Percentiles rank a stretch among this genome's conserved stretches.
These are phyloP conservation scores for zebrafish (Danio rerio) DNA, from an alignment of 2,113 vertebrate species.

Conservation along the genomic window DNA sequence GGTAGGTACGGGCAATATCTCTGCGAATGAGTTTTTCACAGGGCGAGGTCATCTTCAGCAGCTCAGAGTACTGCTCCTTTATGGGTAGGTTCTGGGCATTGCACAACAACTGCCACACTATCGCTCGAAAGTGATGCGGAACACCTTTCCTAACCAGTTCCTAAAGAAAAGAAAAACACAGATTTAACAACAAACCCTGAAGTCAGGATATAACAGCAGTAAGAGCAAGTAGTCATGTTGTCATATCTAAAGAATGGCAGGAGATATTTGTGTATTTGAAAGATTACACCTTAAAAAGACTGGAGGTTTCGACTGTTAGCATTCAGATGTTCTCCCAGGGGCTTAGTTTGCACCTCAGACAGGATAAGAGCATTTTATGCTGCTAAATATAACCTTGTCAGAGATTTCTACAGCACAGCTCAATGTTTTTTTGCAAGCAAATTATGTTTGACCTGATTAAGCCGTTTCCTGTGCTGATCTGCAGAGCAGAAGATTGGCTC, in stretches of 20 bases:
- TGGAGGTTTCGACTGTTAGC: neutral
- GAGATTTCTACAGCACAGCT: constrained; percentile 29
- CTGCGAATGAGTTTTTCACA: constrained; percentile 97
- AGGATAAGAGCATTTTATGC: constrained; percentile 47
- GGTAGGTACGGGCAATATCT: constrained; percentile 97
- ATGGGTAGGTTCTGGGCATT: constrained; percentile 95
- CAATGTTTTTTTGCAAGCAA: constrained; percentile 53
- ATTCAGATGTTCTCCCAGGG: constrained; percentile 24
- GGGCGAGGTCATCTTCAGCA: constrained; percentile 98
- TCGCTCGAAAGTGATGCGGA: constrained; percentile 97
- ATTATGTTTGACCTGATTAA: constrained; percentile 62
- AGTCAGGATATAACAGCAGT: neutral
- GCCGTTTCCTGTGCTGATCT: constrained; percentile 67
- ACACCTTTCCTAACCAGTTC: constrained; percentile 96
- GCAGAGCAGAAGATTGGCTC: constrained; percentile 45
- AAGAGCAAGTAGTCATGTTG: neutral
- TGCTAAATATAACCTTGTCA: constrained; percentile 53
- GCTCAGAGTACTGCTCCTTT: constrained; percentile 98
- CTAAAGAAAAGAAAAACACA: constrained; percentile 66
- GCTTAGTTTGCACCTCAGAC: constrained; percentile 13
- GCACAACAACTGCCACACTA: constrained; percentile 97
- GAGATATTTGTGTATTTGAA: too few species aligned
- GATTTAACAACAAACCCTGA: neutral
- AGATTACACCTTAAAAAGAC: neutral
- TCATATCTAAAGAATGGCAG: neutral